Evolutionary conservation across 2,888 invertebrate genomes (phyloP), one percentile per base, ranked within the genome.

Genomic region (Ephialtes manifestator): DNA sequence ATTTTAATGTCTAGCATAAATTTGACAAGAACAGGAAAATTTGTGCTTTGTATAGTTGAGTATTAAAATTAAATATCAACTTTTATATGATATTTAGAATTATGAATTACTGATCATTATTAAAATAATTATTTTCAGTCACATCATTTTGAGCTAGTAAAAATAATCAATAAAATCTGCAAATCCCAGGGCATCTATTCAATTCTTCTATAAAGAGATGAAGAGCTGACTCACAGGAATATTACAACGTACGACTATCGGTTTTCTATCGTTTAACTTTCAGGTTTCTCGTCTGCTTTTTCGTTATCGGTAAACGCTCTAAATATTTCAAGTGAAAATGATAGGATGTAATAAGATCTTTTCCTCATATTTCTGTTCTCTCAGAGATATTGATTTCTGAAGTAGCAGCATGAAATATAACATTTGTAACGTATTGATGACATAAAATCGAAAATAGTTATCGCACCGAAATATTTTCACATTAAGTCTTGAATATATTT

Each of bases 221-320:
- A 24, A 55, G 24, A 15, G 13, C 70, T 77, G 72, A 78, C 48
- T 80, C 81, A 20, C 28, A 28, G 71, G 71, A 51, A 78, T 76
- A 58, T 28, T 58, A 28, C 15, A 28, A 28, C 13, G 28, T 11
- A 58, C 39, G 58, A 70, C 68, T 63, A 68, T 28, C 72, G 46
- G 76, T 72, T 76, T 70, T 80, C 76, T 67, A 80, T 86, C 83
- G 65, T 83, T 68, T 83, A 77, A 76, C 51, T 39, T 76, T 77
- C 70, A 58, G 75, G 65, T 77, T 85, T 85, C 77, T 67, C 65
- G 43, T 67, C 35, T 63, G 28, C 35, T 70, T 65, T 65, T 76
- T 76, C 70, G 80, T 80, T 80, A 84, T 84, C 76, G 79, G 71
- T 60, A 76, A 72, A 75, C 71, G 76, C 72, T 80, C 63, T 39